These are phyloP conservation scores for Engraulis encrasicolus DNA, from an alignment of 2,113 vertebrate genomes.

Conservation along the genomic window DNA sequence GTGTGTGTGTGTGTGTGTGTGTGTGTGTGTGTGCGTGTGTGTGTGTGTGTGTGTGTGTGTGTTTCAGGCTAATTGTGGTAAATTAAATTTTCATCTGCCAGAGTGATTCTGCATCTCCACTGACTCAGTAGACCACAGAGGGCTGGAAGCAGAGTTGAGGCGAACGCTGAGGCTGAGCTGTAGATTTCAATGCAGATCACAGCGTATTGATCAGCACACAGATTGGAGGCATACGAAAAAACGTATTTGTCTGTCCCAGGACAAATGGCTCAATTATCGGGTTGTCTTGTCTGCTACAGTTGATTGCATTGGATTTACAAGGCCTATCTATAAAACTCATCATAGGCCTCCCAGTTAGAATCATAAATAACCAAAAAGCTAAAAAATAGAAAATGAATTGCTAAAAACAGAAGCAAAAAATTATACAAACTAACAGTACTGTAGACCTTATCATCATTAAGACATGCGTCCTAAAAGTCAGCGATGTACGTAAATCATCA, in stretches of 20 bases:
- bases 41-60: neutral
- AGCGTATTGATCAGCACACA: neutral
- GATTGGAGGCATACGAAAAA: neutral
- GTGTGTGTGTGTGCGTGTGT: too few species aligned
- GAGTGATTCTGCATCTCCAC: neutral
- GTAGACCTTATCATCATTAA: neutral
- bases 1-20: too few species aligned
- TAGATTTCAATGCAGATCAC: neutral
- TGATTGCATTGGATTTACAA: neutral
- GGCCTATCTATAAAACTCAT: neutral
- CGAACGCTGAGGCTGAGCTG: neutral
- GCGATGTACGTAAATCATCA: too few species aligned
- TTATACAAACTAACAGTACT: neutral
- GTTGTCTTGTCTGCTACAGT: neutral
- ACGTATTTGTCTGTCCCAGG: neutral
- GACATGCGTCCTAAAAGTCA: too few species aligned
- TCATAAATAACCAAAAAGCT: too few species aligned
- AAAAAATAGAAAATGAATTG: too few species aligned
- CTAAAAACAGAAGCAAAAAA: too few species aligned
- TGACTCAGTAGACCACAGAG: neutral
- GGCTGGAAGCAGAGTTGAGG: too few species aligned
- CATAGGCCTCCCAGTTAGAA: neutral
- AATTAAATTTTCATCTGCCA: neutral
- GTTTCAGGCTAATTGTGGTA: slow-evolving; percentile 9
- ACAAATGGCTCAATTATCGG: neutral